Evolutionary conservation across 2,797 vertebrate genomes (phyloP).

Genomic region (Gobionotothen gibberifrons): DNA sequence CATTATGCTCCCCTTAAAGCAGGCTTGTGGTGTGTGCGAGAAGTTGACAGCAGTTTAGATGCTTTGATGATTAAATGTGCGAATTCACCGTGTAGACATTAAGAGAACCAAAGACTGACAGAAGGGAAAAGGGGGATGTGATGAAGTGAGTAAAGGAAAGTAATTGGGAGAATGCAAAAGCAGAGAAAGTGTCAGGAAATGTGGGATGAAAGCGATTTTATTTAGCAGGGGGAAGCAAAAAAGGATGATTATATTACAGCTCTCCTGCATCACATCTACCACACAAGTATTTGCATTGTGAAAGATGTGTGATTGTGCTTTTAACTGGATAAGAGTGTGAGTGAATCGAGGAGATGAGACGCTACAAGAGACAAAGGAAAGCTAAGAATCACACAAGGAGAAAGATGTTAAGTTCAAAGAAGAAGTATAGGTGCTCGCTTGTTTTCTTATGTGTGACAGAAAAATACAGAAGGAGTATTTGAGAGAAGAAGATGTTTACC

Average conservation of each 20-base stretch:
- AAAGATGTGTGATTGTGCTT: conserved; percentile 23
- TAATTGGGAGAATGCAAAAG: conserved; percentile 20
- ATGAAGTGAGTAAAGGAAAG: conserved; percentile 12
- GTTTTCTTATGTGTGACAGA: conserved; percentile 26
- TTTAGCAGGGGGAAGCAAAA: conserved; percentile 20
- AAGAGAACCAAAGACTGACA: conserved; percentile 21
- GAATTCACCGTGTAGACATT: conserved; percentile 33
- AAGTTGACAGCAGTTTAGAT: conserved; percentile 55
- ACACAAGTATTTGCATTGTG: conserved; percentile 32
- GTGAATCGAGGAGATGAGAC: conserved; percentile 7
- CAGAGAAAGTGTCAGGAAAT: conserved; percentile 22
- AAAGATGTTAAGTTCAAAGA: conserved; percentile 23
- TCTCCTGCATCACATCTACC: conserved; percentile 23
- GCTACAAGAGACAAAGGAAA: conserved; percentile 12
- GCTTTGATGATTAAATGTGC: conserved; percentile 19
- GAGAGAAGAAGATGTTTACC: conserved; percentile 17
- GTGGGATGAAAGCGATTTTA: conserved; percentile 30
- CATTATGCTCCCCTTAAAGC: conserved; percentile 29
- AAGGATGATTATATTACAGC: conserved; percentile 17
- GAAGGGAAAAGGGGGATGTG: conserved; percentile 2
- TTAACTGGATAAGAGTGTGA: neutral
- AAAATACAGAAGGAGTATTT: conserved; percentile 16
- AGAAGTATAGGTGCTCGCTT: neutral
- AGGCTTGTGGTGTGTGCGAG: conserved; percentile 4
- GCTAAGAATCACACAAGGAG: conserved; percentile 9